Evolutionary conservation across 2,113 vertebrate species (phyloP), one percentile per base, ranked within the genome.

Genomic region (Eclectus roratus): DNA sequence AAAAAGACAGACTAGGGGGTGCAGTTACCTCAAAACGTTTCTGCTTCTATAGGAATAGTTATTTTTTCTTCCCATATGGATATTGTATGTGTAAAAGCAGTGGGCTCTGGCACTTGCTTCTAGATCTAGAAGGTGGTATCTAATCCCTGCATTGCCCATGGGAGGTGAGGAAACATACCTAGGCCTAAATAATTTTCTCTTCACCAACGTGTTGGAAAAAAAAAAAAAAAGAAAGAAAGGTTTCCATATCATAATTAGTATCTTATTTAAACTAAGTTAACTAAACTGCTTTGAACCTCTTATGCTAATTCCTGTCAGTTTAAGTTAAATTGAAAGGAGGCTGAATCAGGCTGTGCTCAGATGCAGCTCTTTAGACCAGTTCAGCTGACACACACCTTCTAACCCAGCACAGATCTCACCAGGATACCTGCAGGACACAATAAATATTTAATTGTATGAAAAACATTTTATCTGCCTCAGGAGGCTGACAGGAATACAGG

Each of bases 391-490:
- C 14, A 73, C 21, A 69, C 10, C 39, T 64, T 70, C 52, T 63
- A 70, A 80, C 17, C 1, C 4, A 85, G 55, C n/a, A 37, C 64
- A 88, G 68, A 44, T 50, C 46, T 91, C 71, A 78, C 27, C 39
- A 78, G 44, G 73, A 91, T 21, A 52, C 35, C 76, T 49, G 56
- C 52, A 56, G 43, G 77, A 52, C 80, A 79, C 77, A 89, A 74
- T 74, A 94, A 95, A 88, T 94, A 86, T 84, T 90, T 90, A 93
- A 94, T 50, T 56, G 18, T 47, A 60, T 85, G 64, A 66, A 61
- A 91, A 80, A 76, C 55, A n/a, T 60, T 94, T 89, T 88, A 73
- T 94, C 89, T 95, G 87, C 50, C 64, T 96, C 60, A 47, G 64
- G 60, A 91, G 53, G 53, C 50, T 61, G 55, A 88, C 64, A 91